Evolutionary conservation across 1,140 invertebrate genomes (phyloP).

Genomic region (Nixonia krombeini): DNA sequence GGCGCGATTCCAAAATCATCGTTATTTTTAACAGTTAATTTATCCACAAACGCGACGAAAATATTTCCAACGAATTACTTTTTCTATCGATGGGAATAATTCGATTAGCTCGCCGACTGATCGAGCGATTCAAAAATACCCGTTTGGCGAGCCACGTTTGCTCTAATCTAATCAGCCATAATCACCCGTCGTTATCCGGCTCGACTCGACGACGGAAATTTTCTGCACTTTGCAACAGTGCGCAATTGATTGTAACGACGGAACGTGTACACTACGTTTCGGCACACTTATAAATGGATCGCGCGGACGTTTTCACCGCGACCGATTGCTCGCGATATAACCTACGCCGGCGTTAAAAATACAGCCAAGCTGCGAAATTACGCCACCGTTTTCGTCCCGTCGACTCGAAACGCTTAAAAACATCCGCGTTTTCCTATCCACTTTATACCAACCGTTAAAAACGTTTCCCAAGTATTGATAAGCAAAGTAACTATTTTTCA

Average conservation of each 20-base stretch:
- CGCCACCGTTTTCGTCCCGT: neutral
- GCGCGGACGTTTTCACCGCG: constrained; percentile 31
- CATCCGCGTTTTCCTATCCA: constrained; percentile 30
- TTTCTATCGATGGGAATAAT: too few species aligned
- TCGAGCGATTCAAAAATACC: neutral
- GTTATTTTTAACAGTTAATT: too few species aligned
- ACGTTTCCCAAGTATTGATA: too few species aligned
- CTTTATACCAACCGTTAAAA: too few species aligned
- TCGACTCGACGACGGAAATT: neutral
- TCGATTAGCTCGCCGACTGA: neutral
- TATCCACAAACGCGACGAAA: too few species aligned
- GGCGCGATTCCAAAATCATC: too few species aligned
- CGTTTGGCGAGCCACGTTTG: too few species aligned
- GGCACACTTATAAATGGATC: constrained; percentile 38
- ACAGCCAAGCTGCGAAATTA: constrained; percentile 16
- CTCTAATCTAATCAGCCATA: neutral
- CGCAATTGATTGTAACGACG: neutral
- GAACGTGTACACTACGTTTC: constrained; percentile 8
- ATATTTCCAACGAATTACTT: too few species aligned
- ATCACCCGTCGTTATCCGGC: neutral
- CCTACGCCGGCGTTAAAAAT: constrained; percentile 25
- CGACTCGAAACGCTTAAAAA: constrained; percentile 7
- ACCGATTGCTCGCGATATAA: constrained; percentile 30
- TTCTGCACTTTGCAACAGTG: neutral
- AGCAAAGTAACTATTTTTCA: too few species aligned